phyloP scores from a whole-genome alignment of 2,888 invertebrate species.

The Unio delphinus region DNA sequence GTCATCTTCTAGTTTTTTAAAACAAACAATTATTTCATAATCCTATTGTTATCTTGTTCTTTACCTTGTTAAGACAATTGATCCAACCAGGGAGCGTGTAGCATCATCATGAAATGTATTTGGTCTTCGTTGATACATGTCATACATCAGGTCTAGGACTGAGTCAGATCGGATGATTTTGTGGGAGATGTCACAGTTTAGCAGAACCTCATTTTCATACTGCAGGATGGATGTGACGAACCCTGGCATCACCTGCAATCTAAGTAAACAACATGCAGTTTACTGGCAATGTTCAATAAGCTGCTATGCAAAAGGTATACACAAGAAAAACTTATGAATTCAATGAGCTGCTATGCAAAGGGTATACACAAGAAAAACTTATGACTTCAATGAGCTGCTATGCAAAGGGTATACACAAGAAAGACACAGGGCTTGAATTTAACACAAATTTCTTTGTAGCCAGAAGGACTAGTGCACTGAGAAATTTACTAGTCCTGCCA shows the following conservation, averaged over 20 bases:
- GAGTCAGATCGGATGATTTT: slow-evolving; percentile 86
- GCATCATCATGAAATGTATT: slow-evolving; percentile 74
- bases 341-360: background rate
- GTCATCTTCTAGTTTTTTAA: too few relatives aligned
- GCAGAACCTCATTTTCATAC: slow-evolving; percentile 57
- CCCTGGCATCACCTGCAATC: slow-evolving; percentile 64
- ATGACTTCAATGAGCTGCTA: too few relatives aligned
- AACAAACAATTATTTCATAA: background rate
- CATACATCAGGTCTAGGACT: slow-evolving; percentile 77
- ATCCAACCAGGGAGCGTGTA: slow-evolving; percentile 77
- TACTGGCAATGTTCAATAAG: too few relatives aligned
- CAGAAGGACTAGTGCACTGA: too few relatives aligned
- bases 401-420: too few relatives aligned
- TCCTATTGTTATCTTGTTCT: background rate
- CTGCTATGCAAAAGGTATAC: background rate
- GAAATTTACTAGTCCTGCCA: too few relatives aligned
- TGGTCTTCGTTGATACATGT: slow-evolving; percentile 60
- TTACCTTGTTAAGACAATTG: slow-evolving; percentile 81
- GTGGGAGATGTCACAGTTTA: slow-evolving; percentile 82
- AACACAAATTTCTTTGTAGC: too few relatives aligned
- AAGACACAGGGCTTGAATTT: too few relatives aligned
- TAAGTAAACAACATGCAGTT: slow-evolving; percentile 8
- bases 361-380: too few relatives aligned
- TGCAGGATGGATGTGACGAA: slow-evolving; percentile 63
- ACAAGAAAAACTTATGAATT: background rate